Percentiles rank a stretch among this genome's conserved stretches.
Evolutionary conservation across 2,113 vertebrate genomes (phyloP).

Genomic region (Tychaedon coryphoeus): DNA sequence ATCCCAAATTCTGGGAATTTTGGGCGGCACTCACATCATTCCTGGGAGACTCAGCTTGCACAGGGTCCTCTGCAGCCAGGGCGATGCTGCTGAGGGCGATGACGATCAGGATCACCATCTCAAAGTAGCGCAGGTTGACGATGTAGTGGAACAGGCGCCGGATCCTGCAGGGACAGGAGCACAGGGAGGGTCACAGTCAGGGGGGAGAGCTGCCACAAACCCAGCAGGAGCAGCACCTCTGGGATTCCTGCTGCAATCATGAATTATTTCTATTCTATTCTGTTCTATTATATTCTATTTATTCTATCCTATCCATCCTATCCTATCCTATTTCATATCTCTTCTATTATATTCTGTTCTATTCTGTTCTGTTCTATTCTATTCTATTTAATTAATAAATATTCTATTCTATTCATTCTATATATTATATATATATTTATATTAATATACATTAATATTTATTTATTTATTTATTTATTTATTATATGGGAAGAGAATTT

Average conservation of each 20-base stretch:
- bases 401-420: too few species aligned
- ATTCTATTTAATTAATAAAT: too few species aligned
- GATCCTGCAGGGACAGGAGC: conserved; percentile 72
- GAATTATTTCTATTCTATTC: background rate
- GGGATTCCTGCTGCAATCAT: background rate
- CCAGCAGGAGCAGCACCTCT: background rate
- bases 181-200: accelerated
- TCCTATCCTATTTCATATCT: too few species aligned
- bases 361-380: too few species aligned
- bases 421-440: too few species aligned
- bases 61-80: conserved; percentile 93
- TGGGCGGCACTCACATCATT: conserved; percentile 84
- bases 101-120: conserved; percentile 96
- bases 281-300: too few species aligned
- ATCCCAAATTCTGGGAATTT: background rate
- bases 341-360: too few species aligned
- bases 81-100: conserved; percentile 96
- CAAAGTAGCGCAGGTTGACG: conserved; percentile 92
- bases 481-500: background rate
- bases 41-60: conserved; percentile 85
- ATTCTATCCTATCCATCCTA: too few species aligned
- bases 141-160: conserved; percentile 92
- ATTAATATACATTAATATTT: too few species aligned
- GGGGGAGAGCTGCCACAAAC: background rate
- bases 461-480: too few species aligned